Evolutionary conservation across 1,140 invertebrate genomes (phyloP).

Genomic region (Chlorops oryzae): DNA sequence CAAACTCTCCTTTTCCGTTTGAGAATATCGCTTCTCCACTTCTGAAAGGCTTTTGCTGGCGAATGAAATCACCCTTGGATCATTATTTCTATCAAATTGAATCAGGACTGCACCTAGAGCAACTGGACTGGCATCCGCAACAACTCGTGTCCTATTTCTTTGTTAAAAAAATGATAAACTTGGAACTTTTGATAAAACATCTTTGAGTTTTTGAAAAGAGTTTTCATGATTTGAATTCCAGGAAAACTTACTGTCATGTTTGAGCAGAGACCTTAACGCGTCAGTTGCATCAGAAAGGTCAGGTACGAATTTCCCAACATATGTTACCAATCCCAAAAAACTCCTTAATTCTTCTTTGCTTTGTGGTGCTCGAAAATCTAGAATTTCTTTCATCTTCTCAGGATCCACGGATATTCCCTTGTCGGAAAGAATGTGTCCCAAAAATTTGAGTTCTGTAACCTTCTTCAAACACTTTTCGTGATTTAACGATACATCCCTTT

Average conservation of each 20-base stretch:
- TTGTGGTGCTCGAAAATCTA: slow-evolving; percentile 11
- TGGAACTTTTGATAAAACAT: slow-evolving; percentile 4
- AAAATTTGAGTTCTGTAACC: slow-evolving; percentile 14
- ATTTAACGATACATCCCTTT: slow-evolving; percentile 23
- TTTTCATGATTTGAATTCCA: slow-evolving; percentile 6
- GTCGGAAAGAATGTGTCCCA: slow-evolving; percentile 16
- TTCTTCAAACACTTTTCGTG: slow-evolving; percentile 29
- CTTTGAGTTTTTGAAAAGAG: slow-evolving; percentile 13
- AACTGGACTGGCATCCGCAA: slow-evolving; percentile 19
- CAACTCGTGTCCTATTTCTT: slow-evolving; percentile 3
- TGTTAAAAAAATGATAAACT: slow-evolving; percentile 9
- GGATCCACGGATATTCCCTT: slow-evolving; percentile 15
- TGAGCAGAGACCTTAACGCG: slow-evolving; percentile 11
- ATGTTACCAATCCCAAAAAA: slow-evolving; percentile 20
- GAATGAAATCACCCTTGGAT: slow-evolving; percentile 13
- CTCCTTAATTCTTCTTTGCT: slow-evolving; percentile 33
- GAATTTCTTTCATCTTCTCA: slow-evolving; percentile 17
- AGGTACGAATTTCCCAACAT: slow-evolving; percentile 32
- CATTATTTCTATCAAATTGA: background rate
- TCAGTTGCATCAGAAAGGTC: slow-evolving; percentile 16
- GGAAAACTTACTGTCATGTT: background rate
- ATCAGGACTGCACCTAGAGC: slow-evolving; percentile 14
- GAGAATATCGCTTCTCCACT: slow-evolving; percentile 14
- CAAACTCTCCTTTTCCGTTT: slow-evolving; percentile 17
- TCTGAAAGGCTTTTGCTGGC: slow-evolving; percentile 12